Evolutionary conservation across 2,888 invertebrate species (phyloP).

Genomic region (Conistra vaccinii): DNA sequence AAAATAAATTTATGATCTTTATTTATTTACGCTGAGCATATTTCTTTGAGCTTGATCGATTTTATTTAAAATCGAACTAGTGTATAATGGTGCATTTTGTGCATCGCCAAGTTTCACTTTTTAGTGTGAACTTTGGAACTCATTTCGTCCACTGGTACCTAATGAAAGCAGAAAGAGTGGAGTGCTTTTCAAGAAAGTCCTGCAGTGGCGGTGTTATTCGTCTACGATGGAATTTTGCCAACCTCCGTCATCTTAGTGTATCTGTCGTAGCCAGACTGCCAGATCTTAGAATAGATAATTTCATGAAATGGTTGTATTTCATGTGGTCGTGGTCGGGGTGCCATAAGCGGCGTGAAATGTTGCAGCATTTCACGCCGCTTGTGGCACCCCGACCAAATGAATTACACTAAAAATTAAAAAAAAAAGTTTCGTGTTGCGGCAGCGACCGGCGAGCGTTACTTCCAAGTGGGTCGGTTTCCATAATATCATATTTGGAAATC

Average conservation of each 20-base stretch:
- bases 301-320: no score
- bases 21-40: neutral
- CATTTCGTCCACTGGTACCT: neutral
- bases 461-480: no score
- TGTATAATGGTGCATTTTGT: neutral
- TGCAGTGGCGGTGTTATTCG: neutral
- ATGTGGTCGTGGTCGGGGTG: no score
- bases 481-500: no score
- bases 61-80: neutral
- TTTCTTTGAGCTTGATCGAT: neutral
- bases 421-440: no score
- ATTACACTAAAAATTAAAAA: no score
- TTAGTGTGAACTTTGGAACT: neutral
- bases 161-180: conserved; percentile 4
- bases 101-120: neutral
- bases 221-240: conserved; percentile 1
- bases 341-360: no score
- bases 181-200: neutral
- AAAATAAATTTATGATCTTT: neutral
- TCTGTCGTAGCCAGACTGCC: no score
- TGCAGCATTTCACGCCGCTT: no score
- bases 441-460: no score
- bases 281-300: neutral
- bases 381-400: no score
- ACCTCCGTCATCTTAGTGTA: neutral